Evolutionary conservation across 92 coral and sea anemone species (phyloP), one percentile per base, ranked within the genome.

Genomic region (Epizoanthus stellaris): DNA sequence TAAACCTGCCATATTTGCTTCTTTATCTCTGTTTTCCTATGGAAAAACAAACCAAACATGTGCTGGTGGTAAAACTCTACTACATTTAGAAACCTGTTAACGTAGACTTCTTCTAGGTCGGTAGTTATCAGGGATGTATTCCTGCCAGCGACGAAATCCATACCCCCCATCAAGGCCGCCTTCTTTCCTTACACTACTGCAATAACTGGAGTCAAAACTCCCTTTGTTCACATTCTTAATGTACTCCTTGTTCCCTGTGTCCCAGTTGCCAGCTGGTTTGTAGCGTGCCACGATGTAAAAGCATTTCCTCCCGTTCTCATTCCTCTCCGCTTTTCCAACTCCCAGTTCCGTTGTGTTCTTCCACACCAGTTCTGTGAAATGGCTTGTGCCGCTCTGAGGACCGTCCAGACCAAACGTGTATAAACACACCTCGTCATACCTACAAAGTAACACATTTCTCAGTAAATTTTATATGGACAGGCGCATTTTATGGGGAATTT

Each of bases 391-490:
- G 12, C 82, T 62, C 43, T 88, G 93, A 0, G 94, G 88, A 12
- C 92, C 91, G 16, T 85, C 86, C 70, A 75, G 77, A 10, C 85
- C 88, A 76, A 94, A 96, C 4, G 87, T 88, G 88, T 88, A 92
- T 39, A 87, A 84, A 61, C 98, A 95, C 21, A 95, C 98, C 73
- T 95, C 98, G 66, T 95, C 92, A 73, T 94, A 95, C 98, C 98
- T 95, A 45, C 12, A 34, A 59, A 75, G 19, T 10, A 65, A 11
- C 38, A 80, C 19, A 16, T 1, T 53, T 21, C 7, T 5, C 19
- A 73, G 19, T 11, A 3, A 15, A 17, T 30, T 30, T 30, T 30
- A 30, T 30, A 30, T 30, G 34, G 34, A 30, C 1, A 30, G 34
- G 34, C 0, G 34, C 34, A 30, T 30, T 30, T 30, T 30, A 30